Base-by-base conservation (phyloP, 2,113 vertebrate genomes). In the Vireo altiloquus region DNA sequence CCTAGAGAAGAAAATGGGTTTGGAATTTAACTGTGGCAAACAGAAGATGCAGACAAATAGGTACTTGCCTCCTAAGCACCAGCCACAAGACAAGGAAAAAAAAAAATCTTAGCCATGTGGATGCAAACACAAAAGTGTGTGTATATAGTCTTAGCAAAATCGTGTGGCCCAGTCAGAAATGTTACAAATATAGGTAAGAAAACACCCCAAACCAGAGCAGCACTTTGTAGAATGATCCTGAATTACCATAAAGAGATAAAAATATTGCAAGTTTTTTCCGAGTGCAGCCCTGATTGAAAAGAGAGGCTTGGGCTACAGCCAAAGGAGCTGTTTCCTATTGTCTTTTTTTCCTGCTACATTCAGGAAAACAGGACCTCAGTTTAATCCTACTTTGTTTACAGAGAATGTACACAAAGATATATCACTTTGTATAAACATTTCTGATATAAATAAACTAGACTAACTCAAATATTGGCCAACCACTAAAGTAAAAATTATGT, bases 321-420 rank as follows among this genome's bases (percentile, higher is more conserved):
- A 93, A 53, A 90, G 94, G 72, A 87, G 74, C 87, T 91, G 92
- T 72, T 91, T 95, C 82, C 78, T 93, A 72, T 82, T 94, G 94
- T 86, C 85, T 77, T 90, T 86, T 39, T 77, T 82, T 74, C 82
- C 76, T 83, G 79, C 56, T 88, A 57, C 44, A 21, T 60, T 90
- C 40, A 91, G 46, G 53, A 74, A 92, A 94, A 95, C 65, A 82
- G 84, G 79, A 85, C 78, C 63, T 85, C 70, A 76, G 37, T 86
- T 88, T 92, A 94, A 95, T 95, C 76, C 79, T 64, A 44, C 71
- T 93, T 57, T 92, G 92, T 77, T 94, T 94, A 90, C 79, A 93
- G 85, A 76, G 79, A 92, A 93, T 31, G 63, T 92, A 93, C 63
- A 96, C 85, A 83, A 92, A 94, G 37, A 92, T 90, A 31, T 7